Conservation (phyloP, 2,113 vertebrate genomes). For the Rana temporaria region DNA sequence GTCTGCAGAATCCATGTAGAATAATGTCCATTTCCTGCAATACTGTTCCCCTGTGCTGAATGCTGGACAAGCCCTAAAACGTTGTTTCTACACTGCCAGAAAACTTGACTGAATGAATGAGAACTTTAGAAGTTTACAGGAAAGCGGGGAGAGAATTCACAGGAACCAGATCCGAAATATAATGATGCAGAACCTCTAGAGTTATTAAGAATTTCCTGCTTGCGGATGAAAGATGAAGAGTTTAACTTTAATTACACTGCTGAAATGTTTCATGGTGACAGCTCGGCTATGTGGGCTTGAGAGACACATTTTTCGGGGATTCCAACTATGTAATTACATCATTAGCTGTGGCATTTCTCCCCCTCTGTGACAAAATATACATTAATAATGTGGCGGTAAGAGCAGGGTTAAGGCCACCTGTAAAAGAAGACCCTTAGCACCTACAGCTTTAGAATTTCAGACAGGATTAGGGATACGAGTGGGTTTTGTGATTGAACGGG, state of each 20-base stretch:
- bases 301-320: conserved; percentile 58
- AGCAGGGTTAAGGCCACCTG: no score
- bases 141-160: conserved; percentile 62
- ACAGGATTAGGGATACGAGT: no score
- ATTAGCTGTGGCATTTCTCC: background rate
- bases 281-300: conserved; percentile 55
- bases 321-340: background rate
- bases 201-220: conserved; percentile 66
- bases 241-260: conserved; percentile 58
- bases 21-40: background rate
- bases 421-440: no score
- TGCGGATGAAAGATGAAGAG: conserved; percentile 64
- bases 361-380: background rate
- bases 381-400: background rate
- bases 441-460: no score
- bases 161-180: conserved; percentile 67
- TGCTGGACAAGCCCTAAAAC: conserved; percentile 12
- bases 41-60: conserved; percentile 28
- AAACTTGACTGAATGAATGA: conserved; percentile 47
- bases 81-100: conserved; percentile 23
- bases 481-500: no score
- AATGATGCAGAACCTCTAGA: conserved; percentile 63
- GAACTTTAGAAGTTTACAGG: conserved; percentile 64
- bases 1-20: background rate
- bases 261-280: conserved; percentile 59